Evolutionary conservation across 2,797 vertebrate genomes (phyloP).

Genomic region (Rhinogobio ventralis): DNA sequence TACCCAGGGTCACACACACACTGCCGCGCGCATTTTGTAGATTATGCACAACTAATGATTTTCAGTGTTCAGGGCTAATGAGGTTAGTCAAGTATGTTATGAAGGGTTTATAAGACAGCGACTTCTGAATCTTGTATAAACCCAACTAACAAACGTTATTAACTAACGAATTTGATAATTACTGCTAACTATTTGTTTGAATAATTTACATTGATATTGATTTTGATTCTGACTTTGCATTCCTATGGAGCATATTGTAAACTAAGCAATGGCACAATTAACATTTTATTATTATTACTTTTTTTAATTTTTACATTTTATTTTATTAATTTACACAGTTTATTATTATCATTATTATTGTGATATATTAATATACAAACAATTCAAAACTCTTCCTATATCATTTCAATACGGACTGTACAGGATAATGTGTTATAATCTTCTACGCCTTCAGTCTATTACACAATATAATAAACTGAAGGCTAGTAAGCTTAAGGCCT

Average conservation of each 20-base stretch:
- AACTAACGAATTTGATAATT: not conserved
- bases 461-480: not conserved
- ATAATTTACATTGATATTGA: not conserved
- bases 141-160: not conserved
- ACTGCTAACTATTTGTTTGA: not conserved
- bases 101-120: not conserved
- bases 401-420: not conserved
- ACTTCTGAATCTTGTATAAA: not conserved
- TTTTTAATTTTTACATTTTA: not conserved
- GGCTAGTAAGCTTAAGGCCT: not conserved
- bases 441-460: not conserved
- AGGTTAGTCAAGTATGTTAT: not conserved
- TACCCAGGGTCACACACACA: not conserved
- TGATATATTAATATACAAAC: not conserved
- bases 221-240: not conserved
- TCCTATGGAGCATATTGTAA: no score
- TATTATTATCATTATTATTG: not conserved
- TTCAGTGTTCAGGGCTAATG: not conserved
- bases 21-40: no score
- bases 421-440: not conserved
- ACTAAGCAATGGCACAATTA: not conserved
- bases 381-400: not conserved
- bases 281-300: not conserved
- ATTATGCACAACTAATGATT: not conserved
- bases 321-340: not conserved